Base-by-base conservation (phyloP, 1,140 invertebrate genomes). In the Polypedilum pembai region DNA sequence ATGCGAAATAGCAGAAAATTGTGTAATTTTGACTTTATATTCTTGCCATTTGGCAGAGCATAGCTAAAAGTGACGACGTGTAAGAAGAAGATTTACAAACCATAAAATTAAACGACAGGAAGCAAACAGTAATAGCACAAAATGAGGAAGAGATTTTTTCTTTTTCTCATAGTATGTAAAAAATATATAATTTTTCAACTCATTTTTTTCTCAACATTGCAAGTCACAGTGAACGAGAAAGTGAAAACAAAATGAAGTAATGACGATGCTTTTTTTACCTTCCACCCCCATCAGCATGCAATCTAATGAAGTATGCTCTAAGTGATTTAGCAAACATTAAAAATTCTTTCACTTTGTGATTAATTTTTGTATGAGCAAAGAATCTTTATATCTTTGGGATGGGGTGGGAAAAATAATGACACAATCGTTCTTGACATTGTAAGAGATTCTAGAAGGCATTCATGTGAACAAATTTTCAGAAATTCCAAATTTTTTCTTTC, bases 71-170 rank as follows among this genome's bases (percentile, higher is more conserved):
- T 4, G 45, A 33, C 8, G 15, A 12, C 0, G 45, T 12, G 45
- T n/a, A 8, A 56, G 45, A 56, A 56, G 41, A 12, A 56, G n/a
- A 15, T 56, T 56, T 56, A 56, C 45, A 56, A 56, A 56, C 45
- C 12, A 56, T 56, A 56, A 56, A 56, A 56, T 56, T 56, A 56
- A 56, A 56, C 45, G 45, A 56, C 45, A 56, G 45, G 45, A 56
- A 56, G 45, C 24, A 56, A n/a, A n/a, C 45, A n/a, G 45, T 56
- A 56, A 56, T 56, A n/a, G 45, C 45, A 15, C 12, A 45, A 56
- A 56, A 56, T 56, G n/a, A 56, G 45, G 45, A 56, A 56, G 45
- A 56, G 45, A 56, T 56, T 56, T 56, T 56, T 33, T 33, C 24
- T 33, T 33, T 33, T 5, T 33, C 5, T 33, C 24, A 33, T 5